Percentiles rank a stretch among this genome's conserved stretches.
These are phyloP conservation scores for Chrysaora quinquecirrha DNA, from an alignment of 30 jellyfish, hydroid and myxozoan genomes.

Conservation along the genomic window DNA sequence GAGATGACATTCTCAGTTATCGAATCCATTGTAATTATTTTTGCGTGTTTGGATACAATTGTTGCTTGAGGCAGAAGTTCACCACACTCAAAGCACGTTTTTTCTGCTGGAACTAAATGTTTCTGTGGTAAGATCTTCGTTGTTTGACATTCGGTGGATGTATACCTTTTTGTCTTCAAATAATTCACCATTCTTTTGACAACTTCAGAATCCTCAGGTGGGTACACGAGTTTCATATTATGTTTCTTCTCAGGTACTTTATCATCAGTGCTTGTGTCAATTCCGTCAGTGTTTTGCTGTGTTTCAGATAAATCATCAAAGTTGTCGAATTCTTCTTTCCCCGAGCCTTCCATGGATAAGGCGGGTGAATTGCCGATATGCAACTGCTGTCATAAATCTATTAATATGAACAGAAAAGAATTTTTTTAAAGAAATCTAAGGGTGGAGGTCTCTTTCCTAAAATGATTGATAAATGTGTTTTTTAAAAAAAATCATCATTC, in stretches of 20 bases:
- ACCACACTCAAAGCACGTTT: slow-evolving; percentile 6
- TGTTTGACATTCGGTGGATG: slow-evolving; percentile 1
- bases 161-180: neutral
- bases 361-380: too few species aligned
- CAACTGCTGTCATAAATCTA: too few species aligned
- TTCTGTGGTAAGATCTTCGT: neutral
- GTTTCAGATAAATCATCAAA: neutral
- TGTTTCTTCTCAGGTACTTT: neutral
- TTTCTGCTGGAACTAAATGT: slow-evolving; percentile 19
- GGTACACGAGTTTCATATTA: neutral
- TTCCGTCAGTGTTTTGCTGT: neutral
- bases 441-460: too few species aligned
- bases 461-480: too few species aligned
- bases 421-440: too few species aligned
- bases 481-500: too few species aligned
- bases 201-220: neutral
- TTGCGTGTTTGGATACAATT: neutral
- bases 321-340: too few species aligned
- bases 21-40: neutral
- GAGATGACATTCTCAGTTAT: too few species aligned
- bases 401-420: too few species aligned
- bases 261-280: neutral
- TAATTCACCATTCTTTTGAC: neutral
- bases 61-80: neutral
- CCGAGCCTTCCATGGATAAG: too few species aligned